Evolutionary conservation across 2,797 vertebrate genomes (phyloP), one percentile per base, ranked within the genome.

Genomic region (Coregonus suidteri): DNA sequence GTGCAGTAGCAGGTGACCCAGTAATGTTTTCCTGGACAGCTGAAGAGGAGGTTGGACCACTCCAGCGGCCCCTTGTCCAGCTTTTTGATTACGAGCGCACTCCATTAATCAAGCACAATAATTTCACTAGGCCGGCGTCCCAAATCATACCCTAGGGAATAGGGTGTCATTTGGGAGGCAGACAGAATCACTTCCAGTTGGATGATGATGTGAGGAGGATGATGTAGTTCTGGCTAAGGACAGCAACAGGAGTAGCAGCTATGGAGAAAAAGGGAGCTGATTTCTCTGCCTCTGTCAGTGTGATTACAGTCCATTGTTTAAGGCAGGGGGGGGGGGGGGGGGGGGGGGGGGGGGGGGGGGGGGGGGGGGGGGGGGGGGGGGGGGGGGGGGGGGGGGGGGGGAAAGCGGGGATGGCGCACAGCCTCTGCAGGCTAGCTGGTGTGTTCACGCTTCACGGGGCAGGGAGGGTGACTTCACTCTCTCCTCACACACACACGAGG

Each of bases 401-500:
- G n/a, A n/a, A n/a, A n/a, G n/a, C n/a, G n/a, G n/a, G n/a, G n/a
- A n/a, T n/a, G n/a, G 25, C 25, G 25, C 31, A 34, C 31, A 34
- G 31, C 31, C 31, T 34, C 31, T 34, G 31, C 31, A 34, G 31
- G 79, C 20, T 75, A 80, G 82, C 81, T 7, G 34, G 20, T 81
- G 66, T n/a, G 56, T 89, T 90, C 87, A 87, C 81, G 88, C 88
- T 85, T 73, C 79, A 88, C 76, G 82, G 75, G 77, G 85, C 76
- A 84, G 75, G 75, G 20, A 7, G 71, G 71, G 30, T 73, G 71
- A 73, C 71, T 73, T 73, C 52, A 73, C 52, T 4, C 14, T 37
- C 65, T 25, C 11, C 9, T 7, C 65, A 53, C 47, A 41, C 6
- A 30, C 20, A 6, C 69, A 71, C 69, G n/a, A 6, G 62, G 20